Evolutionary conservation across 2,888 invertebrate genomes (phyloP).

Genomic region (Drosophila rubida): DNA sequence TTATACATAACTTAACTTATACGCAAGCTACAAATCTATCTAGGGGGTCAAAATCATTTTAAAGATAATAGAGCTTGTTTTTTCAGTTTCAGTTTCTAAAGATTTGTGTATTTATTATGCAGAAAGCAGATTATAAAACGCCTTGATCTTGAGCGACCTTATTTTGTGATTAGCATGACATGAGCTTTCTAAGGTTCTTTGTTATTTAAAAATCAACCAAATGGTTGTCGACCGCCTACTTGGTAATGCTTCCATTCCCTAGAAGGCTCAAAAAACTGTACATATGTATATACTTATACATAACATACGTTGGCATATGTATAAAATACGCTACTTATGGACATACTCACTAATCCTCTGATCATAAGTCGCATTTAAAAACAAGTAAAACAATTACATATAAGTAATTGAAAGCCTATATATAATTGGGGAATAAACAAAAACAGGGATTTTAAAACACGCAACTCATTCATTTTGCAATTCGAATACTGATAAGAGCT

Average conservation of each 20-base stretch:
- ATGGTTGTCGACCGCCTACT: slow-evolving; percentile 22
- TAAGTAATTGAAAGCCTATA: background rate
- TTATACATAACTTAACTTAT: slow-evolving; percentile 8
- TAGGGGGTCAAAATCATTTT: slow-evolving; percentile 66
- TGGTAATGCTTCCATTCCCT: slow-evolving; percentile 24
- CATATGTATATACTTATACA: background rate
- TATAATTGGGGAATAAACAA: background rate
- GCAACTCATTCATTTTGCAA: slow-evolving; percentile 7
- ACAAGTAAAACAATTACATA: background rate
- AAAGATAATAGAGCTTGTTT: slow-evolving; percentile 67
- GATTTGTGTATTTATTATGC: slow-evolving; percentile 62
- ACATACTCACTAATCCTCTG: background rate
- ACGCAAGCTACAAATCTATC: slow-evolving; percentile 19
- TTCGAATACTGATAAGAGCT: slow-evolving; percentile 29
- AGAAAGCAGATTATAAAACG: slow-evolving; percentile 60
- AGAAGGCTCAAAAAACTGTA: background rate
- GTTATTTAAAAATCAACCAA: slow-evolving; percentile 41
- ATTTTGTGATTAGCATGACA: slow-evolving; percentile 66
- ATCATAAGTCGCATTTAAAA: background rate
- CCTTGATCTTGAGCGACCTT: slow-evolving; percentile 77
- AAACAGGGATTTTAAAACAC: background rate
- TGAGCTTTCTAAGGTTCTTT: slow-evolving; percentile 47
- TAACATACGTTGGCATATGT: background rate
- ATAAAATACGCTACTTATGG: background rate
- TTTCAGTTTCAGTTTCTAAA: slow-evolving; percentile 57